Conservation (phyloP, 2,888 invertebrate genomes). For the Coelopa pilipes region DNA sequence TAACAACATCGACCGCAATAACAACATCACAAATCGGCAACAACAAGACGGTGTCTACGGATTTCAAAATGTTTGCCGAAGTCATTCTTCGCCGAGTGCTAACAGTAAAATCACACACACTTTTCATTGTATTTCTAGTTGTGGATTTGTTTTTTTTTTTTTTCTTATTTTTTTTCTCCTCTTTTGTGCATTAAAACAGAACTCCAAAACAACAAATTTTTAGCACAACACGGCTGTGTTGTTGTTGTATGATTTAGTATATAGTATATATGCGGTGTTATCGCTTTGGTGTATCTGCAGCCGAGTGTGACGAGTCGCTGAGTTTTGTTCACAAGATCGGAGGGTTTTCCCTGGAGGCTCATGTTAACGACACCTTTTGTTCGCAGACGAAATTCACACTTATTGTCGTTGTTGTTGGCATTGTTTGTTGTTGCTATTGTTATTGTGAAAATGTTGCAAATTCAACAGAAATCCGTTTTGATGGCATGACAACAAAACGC, state of each 20-base stretch:
- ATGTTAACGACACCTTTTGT: neutral
- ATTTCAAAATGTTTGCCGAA: conserved; percentile 13
- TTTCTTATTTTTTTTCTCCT: too few species aligned
- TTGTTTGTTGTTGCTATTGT: too few species aligned
- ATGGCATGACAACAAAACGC: too few species aligned
- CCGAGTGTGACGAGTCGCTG: neutral
- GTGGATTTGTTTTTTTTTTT: too few species aligned
- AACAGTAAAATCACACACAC: conserved; percentile 13
- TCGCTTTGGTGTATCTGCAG: conserved; percentile 6
- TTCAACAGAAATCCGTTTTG: too few species aligned
- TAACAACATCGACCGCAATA: too few species aligned
- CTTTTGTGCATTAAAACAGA: neutral
- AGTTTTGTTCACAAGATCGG: neutral
- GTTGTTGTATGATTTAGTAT: neutral
- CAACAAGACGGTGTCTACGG: neutral
- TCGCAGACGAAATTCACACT: neutral
- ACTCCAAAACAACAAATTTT: neutral
- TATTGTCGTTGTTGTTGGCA: neutral
- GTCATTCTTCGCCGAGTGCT: neutral
- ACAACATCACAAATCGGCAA: neutral
- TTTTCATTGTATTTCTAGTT: too few species aligned
- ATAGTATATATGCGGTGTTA: neutral
- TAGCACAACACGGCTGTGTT: neutral
- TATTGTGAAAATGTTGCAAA: too few species aligned
- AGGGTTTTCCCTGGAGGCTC: conserved; percentile 9